Percentiles rank a stretch among this genome's conserved stretches.
These are phyloP conservation scores for Limenitis arthemis DNA, from an alignment of 2,888 invertebrate species.

Conservation along the genomic window DNA sequence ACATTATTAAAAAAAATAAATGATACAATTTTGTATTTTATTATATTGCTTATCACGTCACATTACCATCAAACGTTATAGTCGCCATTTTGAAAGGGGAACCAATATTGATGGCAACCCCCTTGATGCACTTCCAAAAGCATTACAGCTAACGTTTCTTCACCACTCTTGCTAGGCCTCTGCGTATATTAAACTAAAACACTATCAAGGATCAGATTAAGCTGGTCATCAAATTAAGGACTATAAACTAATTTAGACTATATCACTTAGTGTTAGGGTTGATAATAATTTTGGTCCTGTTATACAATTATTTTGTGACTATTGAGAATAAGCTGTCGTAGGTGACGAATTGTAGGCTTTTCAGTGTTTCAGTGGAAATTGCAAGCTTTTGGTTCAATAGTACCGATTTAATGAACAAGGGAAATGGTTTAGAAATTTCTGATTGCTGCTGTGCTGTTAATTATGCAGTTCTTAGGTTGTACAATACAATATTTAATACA, in stretches of 20 bases:
- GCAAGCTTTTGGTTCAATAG: conserved; percentile 9
- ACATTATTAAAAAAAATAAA: too few species aligned
- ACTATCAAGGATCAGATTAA: conserved; percentile 32
- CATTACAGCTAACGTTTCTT: conserved; percentile 59
- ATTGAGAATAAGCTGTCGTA: conserved; percentile 60
- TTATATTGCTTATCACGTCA: neutral
- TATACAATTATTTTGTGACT: conserved; percentile 51
- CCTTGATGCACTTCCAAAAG: conserved; percentile 52
- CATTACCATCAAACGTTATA: conserved; percentile 14
- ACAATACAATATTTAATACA: too few species aligned
- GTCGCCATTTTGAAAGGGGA: conserved; percentile 39
- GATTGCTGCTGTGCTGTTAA: neutral
- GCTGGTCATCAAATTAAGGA: conserved; percentile 32
- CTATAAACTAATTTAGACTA: conserved; percentile 1
- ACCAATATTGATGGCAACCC: conserved; percentile 52
- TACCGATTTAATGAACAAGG: conserved; percentile 3
- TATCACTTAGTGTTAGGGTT: conserved; percentile 27
- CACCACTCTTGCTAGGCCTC: conserved; percentile 37
- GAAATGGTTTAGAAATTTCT: conserved; percentile 7
- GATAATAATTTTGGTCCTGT: conserved; percentile 23
- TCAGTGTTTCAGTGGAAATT: conserved; percentile 46
- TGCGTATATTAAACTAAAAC: conserved; percentile 14
- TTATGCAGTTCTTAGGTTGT: too few species aligned
- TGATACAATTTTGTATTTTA: neutral
- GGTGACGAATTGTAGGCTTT: conserved; percentile 65